Evolutionary conservation across 2,888 invertebrate genomes (phyloP), one percentile per base, ranked within the genome.

Genomic region (Acanthoscelides obtectus): DNA sequence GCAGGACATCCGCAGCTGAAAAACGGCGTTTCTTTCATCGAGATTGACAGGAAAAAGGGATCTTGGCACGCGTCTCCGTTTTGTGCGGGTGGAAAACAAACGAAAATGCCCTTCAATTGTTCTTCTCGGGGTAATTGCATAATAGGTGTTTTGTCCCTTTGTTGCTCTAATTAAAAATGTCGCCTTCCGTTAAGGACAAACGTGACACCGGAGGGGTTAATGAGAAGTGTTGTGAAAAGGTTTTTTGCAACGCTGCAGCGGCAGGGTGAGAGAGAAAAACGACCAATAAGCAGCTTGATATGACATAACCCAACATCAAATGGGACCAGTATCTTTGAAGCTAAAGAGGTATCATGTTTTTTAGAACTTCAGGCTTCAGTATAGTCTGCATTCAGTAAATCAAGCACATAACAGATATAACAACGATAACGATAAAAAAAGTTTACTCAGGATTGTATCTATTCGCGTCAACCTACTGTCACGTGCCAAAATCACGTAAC

Each of bases 71-170:
- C 64, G 79, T 77, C 78, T 79, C 79, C 80, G 77, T 79, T 78
- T 69, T 75, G 77, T 76, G 80, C 77, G 79, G 77, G 77, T 75
- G 76, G 74, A 74, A 77, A 78, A 78, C 79, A 80, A 79, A 77
- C 75, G 69, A 27, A 70, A 71, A 72, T 67, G 71, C 70, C 67
- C 66, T 64, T 66, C 74, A 69, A 76, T 77, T 78, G 73, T 77
- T 45, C 45, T 75, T 74, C 27, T 71, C 71, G 27, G 20, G 66
- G 67, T 80, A 80, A 80, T 80, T 76, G 76, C 73, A 80, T 81
- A 80, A 81, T 80, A 78, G 78, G 77, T 77, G 79, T 80, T 79
- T 80, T 80, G 79, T 80, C 78, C 77, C 74, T 75, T 77, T 76
- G 76, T 77, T 75, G 72, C 71, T 25, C 70, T 79, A 78, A 80